Percentiles rank a stretch among this genome's conserved stretches.
Evolutionary conservation across 2,888 invertebrate species (phyloP).

Genomic region (Galeopsomyia nigrocyanea): DNA sequence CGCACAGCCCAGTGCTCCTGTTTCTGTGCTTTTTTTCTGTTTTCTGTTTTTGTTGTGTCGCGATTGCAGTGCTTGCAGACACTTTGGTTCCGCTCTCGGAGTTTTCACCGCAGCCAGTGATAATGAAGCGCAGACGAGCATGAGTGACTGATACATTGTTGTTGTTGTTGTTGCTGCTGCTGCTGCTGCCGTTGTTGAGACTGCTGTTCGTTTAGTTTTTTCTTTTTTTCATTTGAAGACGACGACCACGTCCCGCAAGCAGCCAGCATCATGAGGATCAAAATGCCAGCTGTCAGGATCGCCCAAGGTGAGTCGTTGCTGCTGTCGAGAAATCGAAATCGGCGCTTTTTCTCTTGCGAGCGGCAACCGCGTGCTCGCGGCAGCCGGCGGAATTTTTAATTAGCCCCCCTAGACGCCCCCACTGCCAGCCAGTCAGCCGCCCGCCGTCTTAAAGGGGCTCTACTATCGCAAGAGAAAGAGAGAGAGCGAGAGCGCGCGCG

Average conservation of each 20-base stretch:
- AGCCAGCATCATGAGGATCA: constrained; percentile 88
- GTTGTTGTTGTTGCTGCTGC: constrained; percentile 13
- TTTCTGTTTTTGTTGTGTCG: too few relatives aligned
- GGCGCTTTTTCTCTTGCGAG: too few relatives aligned
- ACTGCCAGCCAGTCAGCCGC: constrained; percentile 43
- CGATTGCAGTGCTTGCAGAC: too few relatives aligned
- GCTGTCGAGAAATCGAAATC: too few relatives aligned
- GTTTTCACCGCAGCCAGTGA: not conserved
- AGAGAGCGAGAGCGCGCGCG: constrained; percentile 2
- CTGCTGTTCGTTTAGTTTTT: constrained; percentile 19
- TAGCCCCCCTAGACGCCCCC: constrained; percentile 60
- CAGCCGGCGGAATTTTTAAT: constrained; percentile 64
- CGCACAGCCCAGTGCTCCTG: too few relatives aligned
- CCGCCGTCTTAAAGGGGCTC: not conserved
- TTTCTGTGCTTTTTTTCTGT: too few relatives aligned
- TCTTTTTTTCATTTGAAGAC: too few relatives aligned
- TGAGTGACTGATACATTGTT: constrained; percentile 7
- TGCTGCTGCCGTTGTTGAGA: constrained; percentile 1
- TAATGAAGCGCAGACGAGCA: constrained; percentile 6
- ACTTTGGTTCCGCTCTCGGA: too few relatives aligned
- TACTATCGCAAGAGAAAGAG: not conserved
- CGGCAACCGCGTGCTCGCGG: not conserved
- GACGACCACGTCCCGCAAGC: not conserved
- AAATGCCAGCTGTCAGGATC: constrained; percentile 97
- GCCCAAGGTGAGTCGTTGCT: constrained; percentile 86